These are phyloP conservation scores for Sympetrum striolatum DNA, from an alignment of 2,888 invertebrate genomes.

Conservation along the genomic window DNA sequence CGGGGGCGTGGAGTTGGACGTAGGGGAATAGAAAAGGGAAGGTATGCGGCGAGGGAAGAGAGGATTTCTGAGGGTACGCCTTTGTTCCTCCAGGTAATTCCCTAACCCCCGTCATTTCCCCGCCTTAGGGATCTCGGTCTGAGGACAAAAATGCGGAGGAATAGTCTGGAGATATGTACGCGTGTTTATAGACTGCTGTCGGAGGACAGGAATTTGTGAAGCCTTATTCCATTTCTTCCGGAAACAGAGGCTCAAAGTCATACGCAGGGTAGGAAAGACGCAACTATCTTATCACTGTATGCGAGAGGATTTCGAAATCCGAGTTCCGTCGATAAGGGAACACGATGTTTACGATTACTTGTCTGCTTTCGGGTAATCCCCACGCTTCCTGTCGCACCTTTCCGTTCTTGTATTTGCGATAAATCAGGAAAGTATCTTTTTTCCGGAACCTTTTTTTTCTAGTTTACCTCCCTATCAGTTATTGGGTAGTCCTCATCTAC, in stretches of 20 bases:
- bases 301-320: neutral
- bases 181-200: neutral
- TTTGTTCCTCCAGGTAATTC: neutral
- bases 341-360: neutral
- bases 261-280: neutral
- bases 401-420: neutral
- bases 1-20: neutral
- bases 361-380: neutral
- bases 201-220: neutral
- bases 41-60: neutral
- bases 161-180: neutral
- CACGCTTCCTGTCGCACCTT: neutral
- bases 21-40: neutral
- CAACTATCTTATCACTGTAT: neutral
- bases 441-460: neutral
- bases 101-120: neutral
- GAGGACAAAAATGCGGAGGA: neutral
- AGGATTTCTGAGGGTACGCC: neutral
- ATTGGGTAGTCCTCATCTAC: slow-evolving; percentile 6
- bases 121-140: neutral
- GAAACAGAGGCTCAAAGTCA: neutral
- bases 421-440: slow-evolving; percentile 24
- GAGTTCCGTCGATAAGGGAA: neutral
- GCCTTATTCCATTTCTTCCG: neutral
- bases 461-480: neutral